A percentile compares a stretch with the other conserved stretches of the same genome.
Conservation (phyloP, 2,113 vertebrate genomes). For the Hypanus sabinus region DNA sequence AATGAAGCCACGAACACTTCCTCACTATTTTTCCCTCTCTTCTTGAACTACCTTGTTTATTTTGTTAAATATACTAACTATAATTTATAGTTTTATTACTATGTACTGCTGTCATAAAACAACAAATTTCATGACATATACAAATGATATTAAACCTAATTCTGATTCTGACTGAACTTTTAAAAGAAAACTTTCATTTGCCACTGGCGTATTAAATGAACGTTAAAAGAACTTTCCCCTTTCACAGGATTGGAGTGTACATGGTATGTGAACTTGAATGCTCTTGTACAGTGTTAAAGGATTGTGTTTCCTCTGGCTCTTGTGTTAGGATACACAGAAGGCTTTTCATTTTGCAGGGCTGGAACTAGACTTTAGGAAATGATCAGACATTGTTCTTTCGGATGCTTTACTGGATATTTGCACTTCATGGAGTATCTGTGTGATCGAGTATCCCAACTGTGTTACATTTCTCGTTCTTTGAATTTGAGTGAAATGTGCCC, state of each 20-base stretch:
- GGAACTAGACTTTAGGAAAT: not conserved
- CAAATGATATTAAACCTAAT: too few species aligned
- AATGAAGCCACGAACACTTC: too few species aligned
- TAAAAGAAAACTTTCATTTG: too few species aligned
- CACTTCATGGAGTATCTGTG: not conserved
- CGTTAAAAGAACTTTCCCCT: not conserved
- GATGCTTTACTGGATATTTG: not conserved
- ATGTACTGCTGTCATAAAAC: too few species aligned
- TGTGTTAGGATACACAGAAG: not conserved
- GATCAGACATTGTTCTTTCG: not conserved
- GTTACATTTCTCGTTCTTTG: not conserved
- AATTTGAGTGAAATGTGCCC: not conserved
- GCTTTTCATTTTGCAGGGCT: not conserved
- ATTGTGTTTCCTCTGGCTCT: slow-evolving; percentile 10
- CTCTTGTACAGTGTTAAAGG: not conserved
- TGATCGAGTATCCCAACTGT: not conserved
- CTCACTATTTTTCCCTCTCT: too few species aligned
- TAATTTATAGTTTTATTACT: too few species aligned
- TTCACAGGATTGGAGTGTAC: not conserved
- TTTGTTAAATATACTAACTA: too few species aligned
- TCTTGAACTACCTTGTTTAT: too few species aligned
- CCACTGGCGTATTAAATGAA: not conserved
- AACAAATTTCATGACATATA: too few species aligned
- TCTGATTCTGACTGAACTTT: not conserved
- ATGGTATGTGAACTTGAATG: not conserved